phyloP scores from a whole-genome alignment of 2,888 invertebrate genomes.

The Thereva unica region DNA sequence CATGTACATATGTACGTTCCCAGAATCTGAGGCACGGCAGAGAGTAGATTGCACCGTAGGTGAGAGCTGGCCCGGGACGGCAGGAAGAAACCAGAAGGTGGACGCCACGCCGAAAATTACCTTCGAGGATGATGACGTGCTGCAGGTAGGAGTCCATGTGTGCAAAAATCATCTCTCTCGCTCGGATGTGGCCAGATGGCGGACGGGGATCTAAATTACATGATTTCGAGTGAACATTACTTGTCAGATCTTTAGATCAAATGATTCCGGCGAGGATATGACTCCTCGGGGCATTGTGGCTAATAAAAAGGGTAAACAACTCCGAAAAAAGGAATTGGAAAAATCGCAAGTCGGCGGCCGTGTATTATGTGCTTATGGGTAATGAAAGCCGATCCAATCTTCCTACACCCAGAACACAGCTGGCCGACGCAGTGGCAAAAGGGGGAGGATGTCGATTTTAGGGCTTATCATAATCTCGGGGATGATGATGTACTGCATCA shows the following conservation, averaged over 20 bases:
- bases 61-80: too few relatives aligned
- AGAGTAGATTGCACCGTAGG: too few relatives aligned
- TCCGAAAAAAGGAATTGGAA: slow-evolving; percentile 13
- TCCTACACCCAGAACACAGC: not conserved
- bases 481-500: slow-evolving; percentile 2
- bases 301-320: slow-evolving; percentile 32
- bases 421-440: not conserved
- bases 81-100: too few relatives aligned
- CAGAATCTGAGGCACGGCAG: too few relatives aligned
- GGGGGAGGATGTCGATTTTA: slow-evolving; percentile 27
- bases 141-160: too few relatives aligned
- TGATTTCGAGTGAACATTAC: slow-evolving; percentile 33
- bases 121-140: slow-evolving; percentile 3
- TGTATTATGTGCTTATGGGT: slow-evolving; percentile 1
- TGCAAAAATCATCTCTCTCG: too few relatives aligned
- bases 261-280: slow-evolving; percentile 28
- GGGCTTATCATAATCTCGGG: slow-evolving; percentile 17
- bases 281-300: slow-evolving; percentile 24
- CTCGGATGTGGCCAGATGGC: slow-evolving; percentile 11
- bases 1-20: too few relatives aligned
- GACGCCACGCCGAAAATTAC: not conserved
- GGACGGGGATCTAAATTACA: slow-evolving; percentile 17
- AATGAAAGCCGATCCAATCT: not conserved
- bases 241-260: slow-evolving; percentile 33
- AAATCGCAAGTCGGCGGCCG: slow-evolving; percentile 2